These are phyloP conservation scores for Aporophyla lueneburgensis DNA, from an alignment of 2,888 invertebrate species.

Conservation along the genomic window DNA sequence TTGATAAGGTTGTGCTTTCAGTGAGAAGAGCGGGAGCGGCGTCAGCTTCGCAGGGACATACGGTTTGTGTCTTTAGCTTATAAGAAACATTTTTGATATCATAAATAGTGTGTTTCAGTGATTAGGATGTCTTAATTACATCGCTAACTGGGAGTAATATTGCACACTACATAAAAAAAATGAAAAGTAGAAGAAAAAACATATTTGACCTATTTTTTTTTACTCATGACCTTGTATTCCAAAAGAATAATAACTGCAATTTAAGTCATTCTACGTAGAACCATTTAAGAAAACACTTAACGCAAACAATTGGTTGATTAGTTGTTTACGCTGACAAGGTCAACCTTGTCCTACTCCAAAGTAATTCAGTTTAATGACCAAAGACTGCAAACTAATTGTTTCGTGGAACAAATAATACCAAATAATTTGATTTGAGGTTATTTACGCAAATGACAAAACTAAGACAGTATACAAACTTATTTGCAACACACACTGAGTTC, in stretches of 20 bases:
- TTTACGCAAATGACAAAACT: not conserved
- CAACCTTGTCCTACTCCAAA: too few species aligned
- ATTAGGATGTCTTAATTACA: not conserved
- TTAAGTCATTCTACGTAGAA: not conserved
- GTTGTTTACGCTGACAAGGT: conserved; percentile 26
- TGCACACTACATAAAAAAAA: not conserved
- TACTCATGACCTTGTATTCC: not conserved
- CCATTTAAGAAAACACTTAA: conserved; percentile 23
- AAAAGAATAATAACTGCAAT: not conserved
- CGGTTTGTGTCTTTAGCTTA: not conserved
- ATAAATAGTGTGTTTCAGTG: not conserved
- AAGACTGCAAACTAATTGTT: not conserved
- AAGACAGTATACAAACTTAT: not conserved
- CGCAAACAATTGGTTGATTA: not conserved
- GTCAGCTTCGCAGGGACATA: not conserved
- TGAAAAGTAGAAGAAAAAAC: not conserved
- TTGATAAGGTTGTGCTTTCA: conserved; percentile 1
- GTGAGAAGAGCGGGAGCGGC: conserved; percentile 4
- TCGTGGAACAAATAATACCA: not conserved
- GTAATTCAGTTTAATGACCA: conserved; percentile 8
- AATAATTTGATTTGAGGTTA: not conserved
- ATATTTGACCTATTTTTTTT: too few species aligned
- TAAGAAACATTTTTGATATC: not conserved
- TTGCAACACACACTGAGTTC: not conserved
- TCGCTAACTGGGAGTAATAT: too few species aligned